A percentile compares a stretch with the other conserved stretches of the same genome.
These are phyloP conservation scores for Campoplex capitator DNA, from an alignment of 2,888 invertebrate species.

Conservation along the genomic window DNA sequence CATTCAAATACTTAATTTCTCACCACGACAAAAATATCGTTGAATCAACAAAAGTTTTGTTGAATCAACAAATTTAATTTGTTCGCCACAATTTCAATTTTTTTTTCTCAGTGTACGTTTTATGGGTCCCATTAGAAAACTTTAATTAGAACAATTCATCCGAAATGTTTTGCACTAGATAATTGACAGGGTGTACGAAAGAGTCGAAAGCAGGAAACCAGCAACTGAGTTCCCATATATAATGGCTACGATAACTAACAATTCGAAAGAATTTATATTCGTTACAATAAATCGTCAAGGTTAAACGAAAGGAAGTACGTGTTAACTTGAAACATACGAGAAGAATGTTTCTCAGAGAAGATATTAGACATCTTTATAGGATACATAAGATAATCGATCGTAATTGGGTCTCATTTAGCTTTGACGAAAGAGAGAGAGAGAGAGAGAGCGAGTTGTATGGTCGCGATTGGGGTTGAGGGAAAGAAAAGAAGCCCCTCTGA, in stretches of 20 bases:
- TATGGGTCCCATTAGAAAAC: neutral
- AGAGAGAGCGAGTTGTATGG: constrained; percentile 43
- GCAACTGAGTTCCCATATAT: neutral
- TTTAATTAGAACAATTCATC: neutral
- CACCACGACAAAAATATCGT: no score
- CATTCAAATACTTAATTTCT: no score
- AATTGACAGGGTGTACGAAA: neutral
- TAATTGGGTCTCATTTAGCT: constrained; percentile 73
- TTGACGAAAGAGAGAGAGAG: constrained; percentile 58
- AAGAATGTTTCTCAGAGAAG: constrained; percentile 47
- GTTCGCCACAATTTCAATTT: no score
- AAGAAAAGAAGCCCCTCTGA: constrained; percentile 56
- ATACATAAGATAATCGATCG: constrained; percentile 73
- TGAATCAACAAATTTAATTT: no score
- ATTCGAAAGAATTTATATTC: neutral
- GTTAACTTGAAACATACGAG: neutral
- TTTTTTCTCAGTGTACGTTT: no score
- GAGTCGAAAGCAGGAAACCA: neutral
- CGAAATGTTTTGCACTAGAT: neutral
- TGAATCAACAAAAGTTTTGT: no score
- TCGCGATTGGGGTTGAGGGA: constrained; percentile 59
- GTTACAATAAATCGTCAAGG: constrained; percentile 14
- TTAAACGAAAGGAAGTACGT: constrained; percentile 20
- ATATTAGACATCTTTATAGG: constrained; percentile 62
- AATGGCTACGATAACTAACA: neutral